Base-by-base conservation (phyloP, 2,888 invertebrate genomes). In the Isotomurus palustris region DNA sequence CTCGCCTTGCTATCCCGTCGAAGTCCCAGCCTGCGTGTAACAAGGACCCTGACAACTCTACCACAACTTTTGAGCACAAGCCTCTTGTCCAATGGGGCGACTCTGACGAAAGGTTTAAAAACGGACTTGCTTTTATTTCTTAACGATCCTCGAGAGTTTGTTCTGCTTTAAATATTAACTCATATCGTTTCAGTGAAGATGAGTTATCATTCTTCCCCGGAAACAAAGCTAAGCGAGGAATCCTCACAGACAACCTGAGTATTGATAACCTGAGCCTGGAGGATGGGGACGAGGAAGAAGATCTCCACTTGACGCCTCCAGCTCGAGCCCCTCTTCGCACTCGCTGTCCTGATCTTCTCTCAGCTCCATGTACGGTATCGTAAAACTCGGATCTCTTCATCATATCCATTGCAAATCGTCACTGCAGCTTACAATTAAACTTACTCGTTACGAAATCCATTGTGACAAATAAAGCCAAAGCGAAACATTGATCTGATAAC, bases 11-110 rank as follows among this genome's bases (percentile, higher is more conserved):
- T 19, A 59, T 69, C 29, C 68, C 68, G n/a, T 57, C 43, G 29
- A 62, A 62, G 40, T 32, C 47, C 22, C 51, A 51, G 44, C 29
- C 61, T 32, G 38, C 49, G 36, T 38, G 17, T 21, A 44, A 21
- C 22, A 21, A 38, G 25, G 3, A 54, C 28, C 24, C 32, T 25
- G 50, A 24, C 32, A 52, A 36, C 38, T 38, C 28, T 17, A 35
- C 25, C 27, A 45, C 24, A 36, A 43, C 43, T 21, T 76, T 76
- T 62, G 79, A 80, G 66, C 78, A 79, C 67, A 81, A 81, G 68
- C 82, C 82, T 5, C 72, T 83, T 27, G 82, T 82, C 14, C 79
- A 81, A 62, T 81, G 81, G 81, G n/a, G n/a, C n/a, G 80, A 81
- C 58, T 78, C 79, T 29, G 80, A 80, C 68, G 80, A 80, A 65